A percentile compares a stretch with the other conserved stretches of the same genome.
Evolutionary conservation across 2,797 vertebrate genomes (phyloP).

Genomic region (Trematomus bernacchii): DNA sequence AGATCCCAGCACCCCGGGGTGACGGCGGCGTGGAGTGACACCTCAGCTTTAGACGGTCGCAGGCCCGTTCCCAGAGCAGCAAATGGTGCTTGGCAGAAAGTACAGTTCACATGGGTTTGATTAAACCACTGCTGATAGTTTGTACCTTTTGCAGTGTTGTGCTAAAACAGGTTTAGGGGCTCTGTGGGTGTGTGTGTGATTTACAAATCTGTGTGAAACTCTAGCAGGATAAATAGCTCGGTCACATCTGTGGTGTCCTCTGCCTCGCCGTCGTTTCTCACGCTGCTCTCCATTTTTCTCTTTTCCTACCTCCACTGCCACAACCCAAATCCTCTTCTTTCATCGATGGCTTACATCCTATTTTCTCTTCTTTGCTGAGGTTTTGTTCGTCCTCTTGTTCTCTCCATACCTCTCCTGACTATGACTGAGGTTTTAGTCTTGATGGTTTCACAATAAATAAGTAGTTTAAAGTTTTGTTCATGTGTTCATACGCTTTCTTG

Average conservation of each 20-base stretch:
- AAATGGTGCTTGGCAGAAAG: conserved; percentile 80
- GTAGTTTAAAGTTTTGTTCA: not conserved
- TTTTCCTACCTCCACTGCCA: not conserved
- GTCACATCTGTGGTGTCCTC: conserved; percentile 28
- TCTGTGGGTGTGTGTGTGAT: conserved; percentile 44
- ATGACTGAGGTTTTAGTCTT: not conserved
- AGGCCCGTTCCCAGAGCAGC: conserved; percentile 71
- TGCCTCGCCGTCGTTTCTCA: not conserved
- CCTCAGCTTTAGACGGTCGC: conserved; percentile 63
- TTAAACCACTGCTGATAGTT: conserved; percentile 63
- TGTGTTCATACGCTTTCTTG: not conserved
- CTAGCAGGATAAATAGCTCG: conserved; percentile 32
- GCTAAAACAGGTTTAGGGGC: conserved; percentile 32
- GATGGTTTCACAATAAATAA: not conserved
- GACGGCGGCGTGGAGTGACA: conserved; percentile 67
- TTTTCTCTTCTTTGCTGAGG: not conserved
- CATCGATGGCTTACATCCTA: not conserved
- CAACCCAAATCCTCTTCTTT: not conserved
- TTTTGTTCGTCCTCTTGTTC: conserved; percentile 1
- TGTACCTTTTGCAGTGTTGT: conserved; percentile 59
- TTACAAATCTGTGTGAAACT: conserved; percentile 57
- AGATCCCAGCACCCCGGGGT: conserved; percentile 68
- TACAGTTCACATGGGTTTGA: conserved; percentile 73
- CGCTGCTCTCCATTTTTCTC: too few species aligned
- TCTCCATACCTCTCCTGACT: conserved; percentile 10